phyloP scores from a whole-genome alignment of 2,113 vertebrate genomes.

The Ciconia maguari region DNA sequence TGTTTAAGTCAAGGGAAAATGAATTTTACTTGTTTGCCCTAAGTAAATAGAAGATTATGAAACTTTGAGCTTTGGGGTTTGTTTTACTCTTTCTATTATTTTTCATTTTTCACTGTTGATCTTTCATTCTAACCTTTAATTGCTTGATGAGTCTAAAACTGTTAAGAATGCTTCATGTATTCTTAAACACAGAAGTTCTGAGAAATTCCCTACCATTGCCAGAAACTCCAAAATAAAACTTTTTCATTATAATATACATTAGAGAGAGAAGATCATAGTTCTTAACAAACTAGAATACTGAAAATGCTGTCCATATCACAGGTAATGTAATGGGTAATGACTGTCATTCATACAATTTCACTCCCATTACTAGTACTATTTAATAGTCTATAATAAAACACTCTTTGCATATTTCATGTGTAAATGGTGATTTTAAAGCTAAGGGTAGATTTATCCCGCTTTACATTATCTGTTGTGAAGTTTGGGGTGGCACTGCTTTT shows the following conservation, averaged over 20 bases:
- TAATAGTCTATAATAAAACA: not conserved
- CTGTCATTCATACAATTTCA: not conserved
- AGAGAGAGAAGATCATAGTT: not conserved
- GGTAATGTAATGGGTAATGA: not conserved
- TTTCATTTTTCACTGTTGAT: not conserved
- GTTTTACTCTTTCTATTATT: not conserved
- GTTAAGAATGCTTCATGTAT: not conserved
- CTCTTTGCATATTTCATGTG: not conserved
- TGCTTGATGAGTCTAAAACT: not conserved
- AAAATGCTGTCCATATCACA: not conserved
- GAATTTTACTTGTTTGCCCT: not conserved
- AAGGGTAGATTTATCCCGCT: not conserved
- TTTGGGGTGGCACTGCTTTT: rapidly evolving
- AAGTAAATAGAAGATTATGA: not conserved
- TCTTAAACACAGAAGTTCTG: not conserved
- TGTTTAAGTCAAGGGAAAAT: not conserved
- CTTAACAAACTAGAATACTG: not conserved
- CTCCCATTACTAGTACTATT: not conserved
- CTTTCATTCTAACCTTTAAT: not conserved
- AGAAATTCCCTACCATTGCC: not conserved
- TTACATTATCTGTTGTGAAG: not conserved
- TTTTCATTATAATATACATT: not conserved
- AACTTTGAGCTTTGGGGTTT: not conserved
- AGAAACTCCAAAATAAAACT: not conserved
- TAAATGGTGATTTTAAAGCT: not conserved